Base-by-base conservation (phyloP, 2,888 invertebrate species). In the Eupithecia pulchellata region DNA sequence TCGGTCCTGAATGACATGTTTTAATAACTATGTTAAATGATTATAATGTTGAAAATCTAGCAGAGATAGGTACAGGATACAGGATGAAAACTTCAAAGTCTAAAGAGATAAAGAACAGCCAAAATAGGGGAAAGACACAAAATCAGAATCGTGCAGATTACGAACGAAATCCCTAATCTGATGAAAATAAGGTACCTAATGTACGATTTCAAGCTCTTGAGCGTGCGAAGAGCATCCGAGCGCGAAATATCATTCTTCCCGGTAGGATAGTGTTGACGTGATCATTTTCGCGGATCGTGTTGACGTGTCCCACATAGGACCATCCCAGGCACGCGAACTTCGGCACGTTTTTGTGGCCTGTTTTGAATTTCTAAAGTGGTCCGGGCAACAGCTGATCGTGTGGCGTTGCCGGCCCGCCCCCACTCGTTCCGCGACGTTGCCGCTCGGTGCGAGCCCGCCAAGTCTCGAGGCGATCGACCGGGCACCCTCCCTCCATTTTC, bases 371-470 rank as follows among this genome's bases (percentile, higher is more conserved):
- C 89, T 88, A 88, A 87, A 86, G 82, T 82, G 82, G 80, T 81
- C 81, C 81, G 82, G 78, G 86, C 86, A 92, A 91, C 93, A 93
- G 93, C 93, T 93, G 93, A 93, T 92, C 86, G 88, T 34, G 82
- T 86, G 84, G 76, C 72, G 91, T 89, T 90, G 90, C 89, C 86
- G 79, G 80, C 76, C 78, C 75, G 74, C 82, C 79, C 82, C 79
- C 82, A 75, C 83, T 80, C 79, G 78, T 73, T 72, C 75, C 78
- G 78, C 88, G 84, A 70, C 81, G 91, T 90, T 91, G 91, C 88
- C 91, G 80, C 81, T 83, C 79, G 84, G 88, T 77, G 82, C 84
- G 73, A 77, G 75, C 73, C 79, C 77, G 80, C 79, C 79, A 30
- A 61, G 74, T 74, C 75, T 83, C 78, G 87, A 88, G 91, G 91